These are phyloP conservation scores for Amblyopsis hoosieri DNA, from an alignment of 2,797 vertebrate species.

Conservation along the genomic window DNA sequence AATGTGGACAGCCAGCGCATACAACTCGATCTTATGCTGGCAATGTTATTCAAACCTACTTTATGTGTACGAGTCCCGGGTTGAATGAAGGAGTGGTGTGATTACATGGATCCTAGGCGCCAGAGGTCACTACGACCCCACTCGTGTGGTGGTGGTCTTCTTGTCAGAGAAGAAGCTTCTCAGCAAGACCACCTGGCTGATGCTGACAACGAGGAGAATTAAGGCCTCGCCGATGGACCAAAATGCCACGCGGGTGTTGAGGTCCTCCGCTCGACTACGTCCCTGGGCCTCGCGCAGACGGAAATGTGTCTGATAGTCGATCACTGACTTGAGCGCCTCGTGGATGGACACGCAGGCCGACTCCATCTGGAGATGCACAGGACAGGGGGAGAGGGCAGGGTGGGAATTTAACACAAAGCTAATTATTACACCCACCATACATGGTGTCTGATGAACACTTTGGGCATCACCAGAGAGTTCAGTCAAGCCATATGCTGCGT, in stretches of 20 bases:
- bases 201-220: slow-evolving; percentile 95
- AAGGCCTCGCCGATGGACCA: slow-evolving; percentile 98
- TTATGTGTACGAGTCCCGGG: slow-evolving; percentile 31
- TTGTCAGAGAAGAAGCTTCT: slow-evolving; percentile 98
- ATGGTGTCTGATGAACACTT: too few species aligned
- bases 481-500: too few species aligned
- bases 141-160: slow-evolving; percentile 95
- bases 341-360: slow-evolving; percentile 98
- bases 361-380: slow-evolving; percentile 86
- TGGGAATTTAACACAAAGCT: background rate
- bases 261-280: slow-evolving; percentile 95
- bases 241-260: slow-evolving; percentile 95
- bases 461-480: too few species aligned
- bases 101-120: slow-evolving; percentile 21
- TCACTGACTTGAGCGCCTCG: slow-evolving; percentile 95
- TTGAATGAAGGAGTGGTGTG: slow-evolving; percentile 34
- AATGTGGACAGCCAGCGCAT: slow-evolving; percentile 46
- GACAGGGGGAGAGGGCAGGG: background rate
- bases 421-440: too few species aligned
- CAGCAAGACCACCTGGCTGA: slow-evolving; percentile 96
- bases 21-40: slow-evolving; percentile 46
- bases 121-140: slow-evolving; percentile 87
- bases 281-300: slow-evolving; percentile 95
- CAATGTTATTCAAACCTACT: slow-evolving; percentile 50
- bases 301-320: slow-evolving; percentile 98